These are phyloP conservation scores for Delia radicum DNA, from an alignment of 1,140 invertebrate genomes.

Conservation along the genomic window DNA sequence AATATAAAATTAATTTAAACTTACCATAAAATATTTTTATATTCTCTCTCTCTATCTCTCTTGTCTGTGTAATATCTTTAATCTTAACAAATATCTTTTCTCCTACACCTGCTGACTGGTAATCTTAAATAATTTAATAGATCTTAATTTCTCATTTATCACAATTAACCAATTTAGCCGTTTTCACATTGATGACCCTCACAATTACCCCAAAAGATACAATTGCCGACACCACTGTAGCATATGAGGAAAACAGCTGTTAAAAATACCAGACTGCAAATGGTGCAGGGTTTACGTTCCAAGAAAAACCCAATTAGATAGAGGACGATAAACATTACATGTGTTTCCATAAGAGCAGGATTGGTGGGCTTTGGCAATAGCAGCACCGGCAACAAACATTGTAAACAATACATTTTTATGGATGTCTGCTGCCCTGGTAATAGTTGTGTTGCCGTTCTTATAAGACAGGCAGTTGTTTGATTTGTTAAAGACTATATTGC, in stretches of 20 bases:
- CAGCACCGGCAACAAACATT: slow-evolving; percentile 96
- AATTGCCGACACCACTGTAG: slow-evolving; percentile 93
- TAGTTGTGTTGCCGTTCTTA: too few species aligned
- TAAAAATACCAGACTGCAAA: slow-evolving; percentile 92
- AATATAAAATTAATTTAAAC: too few species aligned
- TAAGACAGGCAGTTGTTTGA: too few species aligned
- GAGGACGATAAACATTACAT: slow-evolving; percentile 94
- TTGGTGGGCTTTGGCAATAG: slow-evolving; percentile 96
- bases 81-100: too few species aligned
- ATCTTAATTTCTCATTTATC: not conserved
- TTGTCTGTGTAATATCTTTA: too few species aligned
- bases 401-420: slow-evolving; percentile 90
- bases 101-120: too few species aligned
- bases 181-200: slow-evolving; percentile 72
- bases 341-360: slow-evolving; percentile 90
- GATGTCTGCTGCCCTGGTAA: too few species aligned
- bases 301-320: slow-evolving; percentile 93
- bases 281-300: slow-evolving; percentile 93
- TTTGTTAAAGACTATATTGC: not conserved
- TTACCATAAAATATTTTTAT: too few species aligned
- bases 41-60: too few species aligned
- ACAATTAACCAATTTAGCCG: slow-evolving; percentile 49
- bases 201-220: slow-evolving; percentile 87
- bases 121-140: too few species aligned
- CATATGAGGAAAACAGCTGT: slow-evolving; percentile 90